Base-by-base conservation (phyloP, 2,113 vertebrate species). In the Egretta garzetta region DNA sequence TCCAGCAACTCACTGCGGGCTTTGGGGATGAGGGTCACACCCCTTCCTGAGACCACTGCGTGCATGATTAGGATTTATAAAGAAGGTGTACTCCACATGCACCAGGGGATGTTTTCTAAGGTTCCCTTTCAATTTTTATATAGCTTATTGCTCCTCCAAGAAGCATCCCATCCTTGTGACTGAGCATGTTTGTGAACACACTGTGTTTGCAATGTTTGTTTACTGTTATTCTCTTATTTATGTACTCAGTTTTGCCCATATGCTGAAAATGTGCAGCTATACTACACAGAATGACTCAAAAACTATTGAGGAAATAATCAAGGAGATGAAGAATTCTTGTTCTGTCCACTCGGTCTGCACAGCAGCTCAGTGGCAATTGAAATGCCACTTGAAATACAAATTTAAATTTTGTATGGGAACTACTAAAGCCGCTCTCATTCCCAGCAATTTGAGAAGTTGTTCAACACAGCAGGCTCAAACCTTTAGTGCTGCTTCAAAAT, bases 1-100 rank as follows among this genome's bases (percentile, higher is more conserved):
- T 33, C 26, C 53, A 93, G 49, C 17, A 33, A 32, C 33, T 58
- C 27, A 10, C 12, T 49, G 49, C 5, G 33, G 35, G 18, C 4
- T 66, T 28, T 45, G 52, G 23, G 7, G 41, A 23, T 33, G 18
- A 13, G 13, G 4, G 12, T 55, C 35, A n/a, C 19, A 28, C 4
- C 8, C 6, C 12, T 86, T 2, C 5, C 43, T 0, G 2, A 45
- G 23, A n/a, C n/a, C 52, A 45, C 3, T 0, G 0, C 4, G 11
- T 3, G 1, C 2, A 6, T 20, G 22, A 35, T 59, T 28, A 50
- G 15, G 32, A n/a, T 79, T 75, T 83, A 39, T 39, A 59, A 68
- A 39, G 50, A 58, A 75, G 16, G 3, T 79, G 33, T 66, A 7
- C 8, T 55, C 8, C 8, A 67, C 8, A 12, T 8, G 1, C 11